Conservation (phyloP, 2,113 vertebrate species). For the Macquaria ambigua region DNA sequence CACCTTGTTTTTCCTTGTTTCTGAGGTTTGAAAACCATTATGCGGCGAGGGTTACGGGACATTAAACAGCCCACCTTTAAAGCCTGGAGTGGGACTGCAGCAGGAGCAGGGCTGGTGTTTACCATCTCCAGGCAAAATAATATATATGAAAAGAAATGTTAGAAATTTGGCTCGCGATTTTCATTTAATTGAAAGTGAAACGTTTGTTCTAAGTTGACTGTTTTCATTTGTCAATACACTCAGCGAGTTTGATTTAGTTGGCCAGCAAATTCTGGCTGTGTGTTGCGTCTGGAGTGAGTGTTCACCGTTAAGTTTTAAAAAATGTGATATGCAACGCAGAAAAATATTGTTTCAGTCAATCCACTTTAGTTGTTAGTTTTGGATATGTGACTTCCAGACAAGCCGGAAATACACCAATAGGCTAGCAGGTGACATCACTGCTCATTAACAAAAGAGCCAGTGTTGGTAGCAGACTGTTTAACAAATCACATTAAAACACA, state of each 20-base stretch:
- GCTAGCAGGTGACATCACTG: conserved; percentile 23
- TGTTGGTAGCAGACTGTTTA: background rate
- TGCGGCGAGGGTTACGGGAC: conserved; percentile 40
- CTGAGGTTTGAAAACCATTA: conserved; percentile 63
- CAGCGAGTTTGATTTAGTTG: conserved; percentile 45
- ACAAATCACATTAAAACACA: background rate
- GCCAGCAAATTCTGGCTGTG: conserved; percentile 2
- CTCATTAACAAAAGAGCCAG: conserved; percentile 6
- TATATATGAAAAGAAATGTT: conserved; percentile 40
- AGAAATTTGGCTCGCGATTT: background rate
- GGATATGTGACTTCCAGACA: conserved; percentile 45
- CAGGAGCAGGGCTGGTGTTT: conserved; percentile 49
- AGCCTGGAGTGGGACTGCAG: conserved; percentile 4
- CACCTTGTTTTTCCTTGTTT: conserved; percentile 63
- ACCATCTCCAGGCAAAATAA: conserved; percentile 28
- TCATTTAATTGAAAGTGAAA: conserved; percentile 60
- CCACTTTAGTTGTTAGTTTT: conserved; percentile 62
- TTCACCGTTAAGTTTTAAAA: conserved; percentile 37
- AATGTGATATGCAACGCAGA: conserved; percentile 37
- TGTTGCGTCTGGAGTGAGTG: conserved; percentile 25
- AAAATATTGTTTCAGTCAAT: conserved; percentile 64
- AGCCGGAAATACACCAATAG: conserved; percentile 28
- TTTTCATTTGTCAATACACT: conserved; percentile 46
- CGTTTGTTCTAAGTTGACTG: conserved; percentile 35
- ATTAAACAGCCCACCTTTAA: conserved; percentile 69